Conservation (phyloP, 2,797 vertebrate genomes). For the Sebastes itinus region DNA sequence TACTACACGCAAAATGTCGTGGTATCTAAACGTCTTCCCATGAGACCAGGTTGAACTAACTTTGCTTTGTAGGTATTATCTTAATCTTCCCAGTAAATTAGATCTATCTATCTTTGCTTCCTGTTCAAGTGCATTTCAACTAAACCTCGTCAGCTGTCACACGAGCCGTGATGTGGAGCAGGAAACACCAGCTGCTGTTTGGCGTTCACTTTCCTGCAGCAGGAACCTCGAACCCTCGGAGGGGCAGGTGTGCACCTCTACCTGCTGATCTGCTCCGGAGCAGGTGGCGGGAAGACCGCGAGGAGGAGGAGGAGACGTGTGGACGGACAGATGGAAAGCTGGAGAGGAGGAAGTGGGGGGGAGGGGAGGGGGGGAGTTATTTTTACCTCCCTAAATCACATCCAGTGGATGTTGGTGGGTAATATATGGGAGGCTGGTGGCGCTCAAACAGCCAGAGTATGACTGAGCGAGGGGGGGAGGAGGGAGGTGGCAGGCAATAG, state of each 20-base stretch:
- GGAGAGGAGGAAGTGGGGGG: constrained; percentile 3
- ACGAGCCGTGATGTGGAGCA: neutral
- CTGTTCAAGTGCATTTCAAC: neutral
- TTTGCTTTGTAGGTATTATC: too few species aligned
- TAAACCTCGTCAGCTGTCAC: neutral
- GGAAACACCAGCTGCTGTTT: constrained; percentile 13
- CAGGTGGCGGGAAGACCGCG: constrained; percentile 24
- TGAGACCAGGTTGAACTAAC: too few species aligned
- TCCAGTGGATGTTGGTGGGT: constrained; percentile 51
- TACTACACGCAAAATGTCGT: too few species aligned
- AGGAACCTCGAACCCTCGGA: constrained; percentile 10
- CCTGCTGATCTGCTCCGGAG: constrained; percentile 23
- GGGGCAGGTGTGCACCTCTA: constrained; percentile 14
- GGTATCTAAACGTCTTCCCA: too few species aligned
- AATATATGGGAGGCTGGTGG: constrained; percentile 63
- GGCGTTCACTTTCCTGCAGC: neutral
- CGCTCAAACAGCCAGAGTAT: constrained; percentile 34
- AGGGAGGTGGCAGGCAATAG: constrained; percentile 40
- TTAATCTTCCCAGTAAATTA: neutral
- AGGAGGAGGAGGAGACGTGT: constrained; percentile 23
- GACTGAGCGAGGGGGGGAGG: constrained; percentile 5
- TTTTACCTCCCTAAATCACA: constrained; percentile 48
- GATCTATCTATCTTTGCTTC: neutral
- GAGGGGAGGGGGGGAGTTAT: constrained; percentile 23
- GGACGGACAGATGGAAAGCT: constrained; percentile 53